phyloP scores from a whole-genome alignment of 2,113 vertebrate species.

The Corythaixoides concolor region DNA sequence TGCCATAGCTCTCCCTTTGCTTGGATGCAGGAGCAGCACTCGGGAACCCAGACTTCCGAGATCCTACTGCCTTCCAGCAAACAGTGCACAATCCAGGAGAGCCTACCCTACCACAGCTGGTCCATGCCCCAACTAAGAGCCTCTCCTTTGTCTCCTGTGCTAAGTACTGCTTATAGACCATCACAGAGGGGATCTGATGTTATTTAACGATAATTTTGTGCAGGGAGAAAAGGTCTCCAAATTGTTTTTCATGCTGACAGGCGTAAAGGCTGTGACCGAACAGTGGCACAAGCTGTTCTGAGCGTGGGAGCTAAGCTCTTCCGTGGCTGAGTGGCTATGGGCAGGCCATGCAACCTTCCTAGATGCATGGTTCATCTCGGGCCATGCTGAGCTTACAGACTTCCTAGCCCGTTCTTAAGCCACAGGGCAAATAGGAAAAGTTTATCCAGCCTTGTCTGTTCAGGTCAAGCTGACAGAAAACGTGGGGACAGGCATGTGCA shows the following conservation, averaged over 20 bases:
- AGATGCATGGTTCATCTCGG: accelerated
- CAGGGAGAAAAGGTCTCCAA: not conserved
- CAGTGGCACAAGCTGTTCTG: not conserved
- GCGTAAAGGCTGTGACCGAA: not conserved
- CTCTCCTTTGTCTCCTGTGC: not conserved
- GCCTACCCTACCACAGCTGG: not conserved
- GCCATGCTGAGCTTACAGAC: not conserved
- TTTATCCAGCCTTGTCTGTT: not conserved
- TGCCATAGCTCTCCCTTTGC: not conserved
- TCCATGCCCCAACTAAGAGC: not conserved
- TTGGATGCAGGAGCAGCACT: not conserved
- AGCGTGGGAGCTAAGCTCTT: not conserved
- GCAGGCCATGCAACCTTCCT: not conserved
- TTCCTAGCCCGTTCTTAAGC: not conserved
- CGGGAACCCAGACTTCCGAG: not conserved
- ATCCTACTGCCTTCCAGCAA: not conserved
- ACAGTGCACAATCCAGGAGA: too few relatives aligned
- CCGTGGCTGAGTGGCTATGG: not conserved
- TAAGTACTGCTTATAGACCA: not conserved
- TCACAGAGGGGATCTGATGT: not conserved
- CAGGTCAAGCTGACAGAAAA: not conserved
- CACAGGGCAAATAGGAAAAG: not conserved
- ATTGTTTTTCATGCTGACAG: not conserved
- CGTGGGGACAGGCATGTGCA: not conserved
- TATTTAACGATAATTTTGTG: not conserved